Evolutionary conservation across 2,797 vertebrate species (phyloP), one percentile per base, ranked within the genome.

Genomic region (Arrhamphus sclerolepis): DNA sequence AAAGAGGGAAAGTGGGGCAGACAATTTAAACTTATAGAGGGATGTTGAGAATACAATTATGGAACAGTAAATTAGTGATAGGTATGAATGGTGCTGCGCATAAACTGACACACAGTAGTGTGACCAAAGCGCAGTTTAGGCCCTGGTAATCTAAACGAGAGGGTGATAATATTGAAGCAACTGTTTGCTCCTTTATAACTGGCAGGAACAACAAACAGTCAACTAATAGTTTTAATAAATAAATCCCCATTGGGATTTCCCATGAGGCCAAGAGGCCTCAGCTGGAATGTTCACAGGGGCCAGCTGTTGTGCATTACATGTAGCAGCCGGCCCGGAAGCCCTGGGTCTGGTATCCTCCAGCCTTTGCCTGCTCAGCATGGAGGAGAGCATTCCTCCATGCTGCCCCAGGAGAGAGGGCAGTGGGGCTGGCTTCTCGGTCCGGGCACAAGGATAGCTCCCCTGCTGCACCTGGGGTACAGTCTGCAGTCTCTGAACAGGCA

Each of bases 221-320:
- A 80, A 75, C 89, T 89, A 91, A 89, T 89, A 87, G 88, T 91
- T 89, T 90, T 84, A 87, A 88, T 90, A 89, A 91, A 91, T 87
- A 84, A 89, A 91, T 88, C 87, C 81, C 86, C 22, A 28, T 81
- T 66, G 77, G 88, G 88, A 88, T 89, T 90, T 91, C 89, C 89
- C 89, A 87, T 88, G 90, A 89, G 87, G 86, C 82, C 83, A 56
- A 85, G 79, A 86, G 88, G 87, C 88, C 86, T 87, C 87, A 83
- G 89, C 84, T 85, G 87, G 89, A 91, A 91, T 91, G 89, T 91
- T 90, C 84, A 88, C 82, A 85, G 88, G 81, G 84, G 83, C 87
- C 91, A 92, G 91, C 90, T 91, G 91, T 90, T 89, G 80, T 73
- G 81, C 82, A 88, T 91, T 91, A 92, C 58, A 85, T 40, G 34